Evolutionary conservation across 2,888 invertebrate species (phyloP).

Genomic region (Raillietiella orientalis): DNA sequence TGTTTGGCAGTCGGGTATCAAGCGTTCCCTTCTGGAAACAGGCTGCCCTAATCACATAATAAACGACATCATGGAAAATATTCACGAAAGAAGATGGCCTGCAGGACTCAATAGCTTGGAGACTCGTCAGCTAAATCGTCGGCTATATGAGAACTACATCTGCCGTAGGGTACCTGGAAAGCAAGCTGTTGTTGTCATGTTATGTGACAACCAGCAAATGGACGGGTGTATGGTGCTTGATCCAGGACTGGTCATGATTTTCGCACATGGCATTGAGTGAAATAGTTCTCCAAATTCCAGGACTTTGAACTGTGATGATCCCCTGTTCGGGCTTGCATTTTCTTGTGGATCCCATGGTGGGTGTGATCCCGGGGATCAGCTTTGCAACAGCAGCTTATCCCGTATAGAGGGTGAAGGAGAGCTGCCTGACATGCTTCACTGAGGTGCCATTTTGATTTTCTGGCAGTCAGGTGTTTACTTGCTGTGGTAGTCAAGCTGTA

Average conservation of each 20-base stretch:
- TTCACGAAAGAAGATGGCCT: slow-evolving; percentile 85
- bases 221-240: slow-evolving; percentile 84
- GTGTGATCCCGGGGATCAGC: too few species aligned
- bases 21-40: slow-evolving; percentile 62
- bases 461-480: too few species aligned
- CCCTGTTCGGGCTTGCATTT: too few species aligned
- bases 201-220: slow-evolving; percentile 81
- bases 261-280: slow-evolving; percentile 62
- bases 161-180: slow-evolving; percentile 81
- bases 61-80: slow-evolving; percentile 84
- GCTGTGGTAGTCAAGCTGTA: too few species aligned
- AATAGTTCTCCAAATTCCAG: too few species aligned
- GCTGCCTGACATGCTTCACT: too few species aligned
- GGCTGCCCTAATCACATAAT: slow-evolving; percentile 78
- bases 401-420: too few species aligned
- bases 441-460: too few species aligned
- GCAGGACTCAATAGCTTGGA: slow-evolving; percentile 41
- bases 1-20: slow-evolving; percentile 47
- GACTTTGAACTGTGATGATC: too few species aligned
- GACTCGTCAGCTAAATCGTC: slow-evolving; percentile 67
- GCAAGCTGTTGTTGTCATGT: slow-evolving; percentile 74
- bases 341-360: too few species aligned
- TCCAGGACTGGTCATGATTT: slow-evolving; percentile 90
- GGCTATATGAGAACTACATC: slow-evolving; percentile 73
- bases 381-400: too few species aligned